These are phyloP conservation scores for Tuberolachnus salignus DNA, from an alignment of 2,888 invertebrate genomes.

Conservation along the genomic window DNA sequence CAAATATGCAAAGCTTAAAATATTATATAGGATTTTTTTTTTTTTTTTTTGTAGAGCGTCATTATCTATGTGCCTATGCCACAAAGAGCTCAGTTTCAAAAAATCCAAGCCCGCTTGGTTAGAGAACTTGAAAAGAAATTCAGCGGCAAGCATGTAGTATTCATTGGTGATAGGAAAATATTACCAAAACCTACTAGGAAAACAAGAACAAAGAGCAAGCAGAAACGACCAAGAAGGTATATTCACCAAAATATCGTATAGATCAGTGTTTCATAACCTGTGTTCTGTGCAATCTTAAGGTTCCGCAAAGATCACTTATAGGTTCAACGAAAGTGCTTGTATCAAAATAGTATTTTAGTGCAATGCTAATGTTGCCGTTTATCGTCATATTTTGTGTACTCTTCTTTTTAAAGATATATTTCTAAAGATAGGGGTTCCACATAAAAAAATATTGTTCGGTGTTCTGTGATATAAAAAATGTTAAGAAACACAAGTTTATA, in stretches of 20 bases:
- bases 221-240: conserved; percentile 75
- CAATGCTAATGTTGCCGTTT: too few species aligned
- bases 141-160: conserved; percentile 97
- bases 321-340: too few species aligned
- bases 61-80: conserved; percentile 99
- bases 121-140: conserved; percentile 99
- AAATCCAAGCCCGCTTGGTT: conserved; percentile 94
- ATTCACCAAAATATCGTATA: too few species aligned
- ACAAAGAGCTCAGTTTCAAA: conserved; percentile 96
- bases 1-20: background rate
- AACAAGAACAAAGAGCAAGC: conserved; percentile 77
- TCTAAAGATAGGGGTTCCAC: too few species aligned
- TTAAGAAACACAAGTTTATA: background rate
- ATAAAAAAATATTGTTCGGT: too few species aligned
- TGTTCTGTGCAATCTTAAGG: too few species aligned
- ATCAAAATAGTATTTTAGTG: too few species aligned
- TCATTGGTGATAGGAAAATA: conserved; percentile 96
- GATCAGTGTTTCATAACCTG: too few species aligned
- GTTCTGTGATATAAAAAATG: too few species aligned
- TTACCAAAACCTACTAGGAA: conserved; percentile 97
- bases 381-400: too few species aligned
- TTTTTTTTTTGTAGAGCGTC: conserved; percentile 73
- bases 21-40: conserved; percentile 40
- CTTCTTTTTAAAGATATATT: too few species aligned
- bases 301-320: too few species aligned